Percentiles rank a stretch among this genome's conserved stretches.
phyloP scores from a whole-genome alignment of 2,888 invertebrate genomes.

The Drosophila falleni region DNA sequence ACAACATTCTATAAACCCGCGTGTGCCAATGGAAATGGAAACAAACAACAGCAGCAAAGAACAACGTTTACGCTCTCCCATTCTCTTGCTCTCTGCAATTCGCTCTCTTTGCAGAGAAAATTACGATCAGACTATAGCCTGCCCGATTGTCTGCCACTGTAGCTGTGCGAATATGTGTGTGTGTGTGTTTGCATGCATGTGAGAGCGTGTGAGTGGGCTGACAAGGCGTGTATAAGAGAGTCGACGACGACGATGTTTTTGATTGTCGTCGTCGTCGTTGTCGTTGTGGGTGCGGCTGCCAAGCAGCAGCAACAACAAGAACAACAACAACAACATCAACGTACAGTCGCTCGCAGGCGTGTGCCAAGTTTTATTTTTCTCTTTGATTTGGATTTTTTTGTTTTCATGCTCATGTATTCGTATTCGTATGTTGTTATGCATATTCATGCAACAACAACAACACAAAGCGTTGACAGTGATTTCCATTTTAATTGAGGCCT shows the following conservation, averaged over 20 bases:
- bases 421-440: background rate
- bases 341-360: constrained; percentile 70
- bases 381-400: constrained; percentile 30
- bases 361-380: constrained; percentile 61
- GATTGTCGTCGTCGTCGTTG: constrained; percentile 55
- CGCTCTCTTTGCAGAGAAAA: constrained; percentile 16
- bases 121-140: constrained; percentile 29
- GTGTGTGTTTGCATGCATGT: background rate
- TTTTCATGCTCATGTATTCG: constrained; percentile 6
- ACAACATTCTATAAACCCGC: constrained; percentile 38
- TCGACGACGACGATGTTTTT: constrained; percentile 39
- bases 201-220: constrained; percentile 52
- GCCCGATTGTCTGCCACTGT: constrained; percentile 51
- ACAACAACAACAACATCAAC: constrained; percentile 42
- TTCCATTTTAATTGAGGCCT: constrained; percentile 71
- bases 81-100: constrained; percentile 1
- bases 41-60: constrained; percentile 44
- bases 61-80: constrained; percentile 7
- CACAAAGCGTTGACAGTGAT: constrained; percentile 65
- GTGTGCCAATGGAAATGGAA: constrained; percentile 43
- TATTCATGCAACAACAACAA: constrained; percentile 29
- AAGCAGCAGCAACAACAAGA: constrained; percentile 9
- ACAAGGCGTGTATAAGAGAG: constrained; percentile 68
- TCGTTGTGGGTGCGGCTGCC: constrained; percentile 71
- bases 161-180: constrained; percentile 8